Conservation (phyloP, 2,888 invertebrate genomes). For the Protonemura montana region DNA sequence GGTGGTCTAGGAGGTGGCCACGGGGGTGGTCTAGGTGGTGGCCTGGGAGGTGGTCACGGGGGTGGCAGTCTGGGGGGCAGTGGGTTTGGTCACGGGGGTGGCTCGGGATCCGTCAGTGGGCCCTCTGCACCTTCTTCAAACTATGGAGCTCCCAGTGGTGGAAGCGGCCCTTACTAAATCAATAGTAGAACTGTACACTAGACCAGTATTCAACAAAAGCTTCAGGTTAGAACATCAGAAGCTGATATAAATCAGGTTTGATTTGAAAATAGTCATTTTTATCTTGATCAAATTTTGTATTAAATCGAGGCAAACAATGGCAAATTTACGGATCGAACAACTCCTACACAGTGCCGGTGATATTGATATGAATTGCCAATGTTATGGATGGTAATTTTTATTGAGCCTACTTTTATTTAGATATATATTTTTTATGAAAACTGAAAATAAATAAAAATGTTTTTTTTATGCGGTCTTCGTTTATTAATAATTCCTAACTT, state of each 20-base stretch:
- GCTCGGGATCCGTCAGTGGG: conserved; percentile 52
- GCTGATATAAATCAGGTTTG: conserved; percentile 52
- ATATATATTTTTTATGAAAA: not conserved
- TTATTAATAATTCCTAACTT: not conserved
- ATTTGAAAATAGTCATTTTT: not conserved
- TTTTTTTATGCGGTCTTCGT: not conserved
- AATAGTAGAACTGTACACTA: not conserved
- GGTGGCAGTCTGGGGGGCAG: conserved; percentile 58
- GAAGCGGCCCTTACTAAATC: conserved; percentile 49
- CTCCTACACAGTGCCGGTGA: not conserved
- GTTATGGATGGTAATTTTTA: not conserved
- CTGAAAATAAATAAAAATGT: not conserved
- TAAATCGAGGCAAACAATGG: not conserved
- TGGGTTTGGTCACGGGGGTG: conserved; percentile 56
- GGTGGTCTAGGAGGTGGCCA: conserved; percentile 56
- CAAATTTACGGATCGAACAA: not conserved
- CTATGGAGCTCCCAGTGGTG: conserved; percentile 53
- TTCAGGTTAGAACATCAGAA: conserved; percentile 44
- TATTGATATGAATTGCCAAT: not conserved
- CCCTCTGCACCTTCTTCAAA: conserved; percentile 41
- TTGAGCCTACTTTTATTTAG: not conserved
- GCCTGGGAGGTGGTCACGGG: conserved; percentile 56
- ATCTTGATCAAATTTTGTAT: not conserved
- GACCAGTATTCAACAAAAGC: not conserved
- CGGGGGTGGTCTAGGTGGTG: too few relatives aligned